phyloP scores from a whole-genome alignment of 2,888 invertebrate genomes.

The Mesoligia furuncula region DNA sequence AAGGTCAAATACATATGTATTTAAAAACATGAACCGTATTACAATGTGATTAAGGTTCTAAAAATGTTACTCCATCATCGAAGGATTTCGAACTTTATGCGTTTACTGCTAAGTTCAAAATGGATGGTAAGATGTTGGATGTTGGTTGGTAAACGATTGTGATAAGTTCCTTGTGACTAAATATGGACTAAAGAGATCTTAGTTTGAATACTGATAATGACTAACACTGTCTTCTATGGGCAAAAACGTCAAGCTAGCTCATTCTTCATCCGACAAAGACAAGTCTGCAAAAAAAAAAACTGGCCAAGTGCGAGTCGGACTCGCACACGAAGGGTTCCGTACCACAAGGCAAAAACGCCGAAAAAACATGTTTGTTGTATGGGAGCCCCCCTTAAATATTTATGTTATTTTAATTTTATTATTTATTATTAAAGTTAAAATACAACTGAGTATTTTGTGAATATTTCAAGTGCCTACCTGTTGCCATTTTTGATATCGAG shows the following conservation, averaged over 20 bases:
- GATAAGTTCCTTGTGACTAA: slow-evolving; percentile 36
- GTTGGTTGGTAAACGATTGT: background rate
- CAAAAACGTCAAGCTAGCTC: background rate
- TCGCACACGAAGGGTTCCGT: no score
- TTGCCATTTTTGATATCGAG: no score
- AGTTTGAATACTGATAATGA: slow-evolving; percentile 28
- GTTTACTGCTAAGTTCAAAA: slow-evolving; percentile 1
- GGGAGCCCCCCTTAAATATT: no score
- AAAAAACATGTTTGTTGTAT: no score
- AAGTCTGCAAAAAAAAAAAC: background rate
- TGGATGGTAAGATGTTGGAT: background rate
- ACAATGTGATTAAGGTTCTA: slow-evolving; percentile 2
- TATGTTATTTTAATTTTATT: no score
- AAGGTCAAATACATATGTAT: slow-evolving; percentile 15
- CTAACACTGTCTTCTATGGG: background rate
- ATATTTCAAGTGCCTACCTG: no score
- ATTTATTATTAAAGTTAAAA: no score
- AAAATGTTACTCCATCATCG: background rate
- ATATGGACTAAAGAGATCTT: slow-evolving; percentile 37
- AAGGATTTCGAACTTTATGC: background rate
- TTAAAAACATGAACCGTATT: slow-evolving; percentile 16
- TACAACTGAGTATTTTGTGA: no score
- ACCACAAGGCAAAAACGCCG: no score
- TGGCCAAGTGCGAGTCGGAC: no score
- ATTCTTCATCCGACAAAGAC: background rate